These are phyloP conservation scores for Megaceryle maxima DNA, from an alignment of 2,113 vertebrate species.

Conservation along the genomic window DNA sequence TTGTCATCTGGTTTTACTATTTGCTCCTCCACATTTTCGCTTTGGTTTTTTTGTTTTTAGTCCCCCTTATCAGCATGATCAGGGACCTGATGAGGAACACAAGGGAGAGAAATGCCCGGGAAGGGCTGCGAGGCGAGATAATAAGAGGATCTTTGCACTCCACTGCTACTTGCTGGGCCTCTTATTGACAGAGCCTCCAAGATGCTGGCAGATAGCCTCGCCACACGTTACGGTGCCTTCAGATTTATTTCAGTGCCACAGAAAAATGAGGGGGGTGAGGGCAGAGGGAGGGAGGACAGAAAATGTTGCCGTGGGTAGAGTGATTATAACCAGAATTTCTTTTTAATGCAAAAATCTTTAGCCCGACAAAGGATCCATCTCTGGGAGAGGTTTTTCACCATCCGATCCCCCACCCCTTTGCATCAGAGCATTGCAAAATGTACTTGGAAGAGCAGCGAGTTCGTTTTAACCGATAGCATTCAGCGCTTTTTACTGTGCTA, in stretches of 20 bases:
- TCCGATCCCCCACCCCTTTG: constrained; percentile 3
- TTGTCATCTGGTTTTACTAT: neutral
- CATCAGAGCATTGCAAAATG: constrained; percentile 50
- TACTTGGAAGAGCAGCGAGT: constrained; percentile 52
- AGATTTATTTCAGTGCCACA: constrained; percentile 60
- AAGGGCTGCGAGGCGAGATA: neutral
- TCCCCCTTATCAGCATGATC: neutral
- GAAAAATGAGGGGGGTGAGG: constrained; percentile 9
- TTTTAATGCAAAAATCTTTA: constrained; percentile 74
- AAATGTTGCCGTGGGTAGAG: constrained; percentile 35
- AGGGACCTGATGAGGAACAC: constrained; percentile 37
- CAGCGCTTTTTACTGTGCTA: constrained; percentile 74
- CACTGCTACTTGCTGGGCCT: neutral
- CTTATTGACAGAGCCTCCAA: constrained; percentile 42
- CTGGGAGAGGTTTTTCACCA: constrained; percentile 52
- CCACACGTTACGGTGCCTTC: neutral
- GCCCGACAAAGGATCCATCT: constrained; percentile 59
- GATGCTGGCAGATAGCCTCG: constrained; percentile 42
- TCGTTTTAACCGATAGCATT: constrained; percentile 77
- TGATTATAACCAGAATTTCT: constrained; percentile 67
- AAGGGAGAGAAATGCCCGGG: neutral
- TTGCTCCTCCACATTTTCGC: neutral
- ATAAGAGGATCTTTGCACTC: neutral
- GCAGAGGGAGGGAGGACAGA: neutral
- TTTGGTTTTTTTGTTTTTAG: neutral